These are phyloP conservation scores for Apogon talboti DNA, from an alignment of 2,797 vertebrate genomes.

Conservation along the genomic window DNA sequence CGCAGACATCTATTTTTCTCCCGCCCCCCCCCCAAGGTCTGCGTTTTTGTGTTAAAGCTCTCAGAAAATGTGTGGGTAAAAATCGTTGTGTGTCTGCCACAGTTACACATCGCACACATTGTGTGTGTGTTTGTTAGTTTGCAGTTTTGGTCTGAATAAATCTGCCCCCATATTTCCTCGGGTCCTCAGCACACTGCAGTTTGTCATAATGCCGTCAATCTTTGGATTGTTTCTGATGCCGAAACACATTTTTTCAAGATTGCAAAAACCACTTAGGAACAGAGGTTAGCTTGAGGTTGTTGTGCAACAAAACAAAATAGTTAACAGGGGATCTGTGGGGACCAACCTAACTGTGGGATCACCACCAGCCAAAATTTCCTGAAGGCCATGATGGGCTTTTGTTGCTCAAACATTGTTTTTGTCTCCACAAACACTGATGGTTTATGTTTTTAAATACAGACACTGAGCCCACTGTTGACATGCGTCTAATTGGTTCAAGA, in stretches of 20 bases:
- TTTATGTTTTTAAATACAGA: slow-evolving; percentile 37
- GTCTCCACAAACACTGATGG: slow-evolving; percentile 43
- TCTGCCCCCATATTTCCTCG: slow-evolving; percentile 41
- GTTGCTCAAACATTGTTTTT: slow-evolving; percentile 60
- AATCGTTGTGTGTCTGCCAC: slow-evolving; percentile 53
- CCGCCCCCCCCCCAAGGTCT: slow-evolving; percentile 36
- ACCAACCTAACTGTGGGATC: slow-evolving; percentile 41
- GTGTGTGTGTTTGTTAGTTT: slow-evolving; percentile 56
- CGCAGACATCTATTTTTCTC: slow-evolving; percentile 49
- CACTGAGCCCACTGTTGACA: slow-evolving; percentile 22
- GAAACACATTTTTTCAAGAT: slow-evolving; percentile 64
- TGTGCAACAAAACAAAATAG: slow-evolving; percentile 62
- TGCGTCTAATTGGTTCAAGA: slow-evolving; percentile 31
- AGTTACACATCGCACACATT: slow-evolving; percentile 48
- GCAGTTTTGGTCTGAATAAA: slow-evolving; percentile 51
- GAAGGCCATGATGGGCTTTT: slow-evolving; percentile 36
- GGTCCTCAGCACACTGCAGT: slow-evolving; percentile 53
- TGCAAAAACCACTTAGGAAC: slow-evolving; percentile 52
- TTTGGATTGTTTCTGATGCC: slow-evolving; percentile 52
- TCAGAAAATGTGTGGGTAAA: slow-evolving; percentile 56
- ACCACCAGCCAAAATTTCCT: slow-evolving; percentile 42
- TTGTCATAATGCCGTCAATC: slow-evolving; percentile 59
- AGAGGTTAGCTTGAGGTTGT: slow-evolving; percentile 59
- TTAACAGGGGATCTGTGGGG: slow-evolving; percentile 37
- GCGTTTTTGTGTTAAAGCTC: slow-evolving; percentile 70